Evolutionary conservation across 2,888 invertebrate genomes (phyloP), one percentile per base, ranked within the genome.

Genomic region (Ormyrus thymus): DNA sequence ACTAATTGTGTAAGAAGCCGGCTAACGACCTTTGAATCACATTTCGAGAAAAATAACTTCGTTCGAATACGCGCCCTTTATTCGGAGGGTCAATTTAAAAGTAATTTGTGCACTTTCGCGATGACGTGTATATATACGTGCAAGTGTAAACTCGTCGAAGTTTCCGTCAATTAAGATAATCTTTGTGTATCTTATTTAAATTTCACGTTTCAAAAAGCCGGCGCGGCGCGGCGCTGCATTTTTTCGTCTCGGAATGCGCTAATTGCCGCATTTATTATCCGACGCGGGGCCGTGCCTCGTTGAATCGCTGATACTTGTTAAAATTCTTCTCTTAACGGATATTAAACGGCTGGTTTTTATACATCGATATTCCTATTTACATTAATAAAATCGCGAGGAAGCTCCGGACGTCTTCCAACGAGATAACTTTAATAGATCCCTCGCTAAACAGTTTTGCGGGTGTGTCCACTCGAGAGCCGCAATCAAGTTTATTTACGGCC

Each of bases 151-250:
- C 66, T 43, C 51, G 58, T 55, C 11, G 56, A 58, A 7, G 66
- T 77, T 77, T 51, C 69, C 48, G 53, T 45, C 64, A 78, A 74
- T 74, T 78, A 78, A 74, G 74, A 78, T 74, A 69, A 78, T 78
- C 70, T 72, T 74, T 74, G 55, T 65, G 15, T 50, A 13, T 58
- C 71, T 70, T 53, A 10, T 3, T 29, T 13, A 59, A 29, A 45
- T n/a, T 70, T 56, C 62, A 70, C 62, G 51, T 70, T 64, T 64
- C 3, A 61, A 62, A 62, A 62, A 11, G 6, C 11, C 11, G 7
- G 7, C 5, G 11, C n/a, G n/a, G n/a, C n/a, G n/a, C n/a, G n/a
- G n/a, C n/a, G 6, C 11, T 4, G 9, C 6, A 51, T 13, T 64
- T 50, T 8, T 64, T 50, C 64, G 9, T 13, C 15, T 64, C 13